Percentiles rank a stretch among this genome's conserved stretches.
Conservation (phyloP, 2,797 vertebrate species). For the Rhincodon typus region DNA sequence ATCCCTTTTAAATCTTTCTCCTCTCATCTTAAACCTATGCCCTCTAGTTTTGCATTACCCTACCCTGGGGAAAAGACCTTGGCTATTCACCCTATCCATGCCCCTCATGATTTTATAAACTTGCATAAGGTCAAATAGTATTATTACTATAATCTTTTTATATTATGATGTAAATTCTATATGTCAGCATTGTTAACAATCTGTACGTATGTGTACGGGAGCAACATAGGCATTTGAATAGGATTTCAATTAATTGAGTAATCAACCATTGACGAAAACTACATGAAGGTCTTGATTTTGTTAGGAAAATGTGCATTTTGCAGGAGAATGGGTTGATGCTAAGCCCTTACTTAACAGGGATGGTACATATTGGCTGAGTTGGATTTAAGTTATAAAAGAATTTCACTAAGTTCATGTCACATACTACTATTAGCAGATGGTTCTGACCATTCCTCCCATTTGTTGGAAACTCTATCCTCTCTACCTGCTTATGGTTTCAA, state of each 20-base stretch:
- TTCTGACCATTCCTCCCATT: not conserved
- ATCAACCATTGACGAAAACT: not conserved
- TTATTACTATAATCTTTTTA: not conserved
- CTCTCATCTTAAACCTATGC: too few species aligned
- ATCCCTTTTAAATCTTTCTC: too few species aligned
- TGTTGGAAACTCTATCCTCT: not conserved
- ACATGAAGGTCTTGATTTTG: not conserved
- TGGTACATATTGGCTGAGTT: not conserved
- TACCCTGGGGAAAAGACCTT: too few species aligned
- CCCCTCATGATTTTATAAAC: too few species aligned
- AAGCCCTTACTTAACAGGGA: not conserved
- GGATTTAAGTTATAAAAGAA: not conserved
- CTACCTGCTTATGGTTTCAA: not conserved
- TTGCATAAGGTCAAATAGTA: too few species aligned
- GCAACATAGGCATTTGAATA: not conserved
- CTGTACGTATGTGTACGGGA: not conserved
- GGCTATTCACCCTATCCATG: too few species aligned
- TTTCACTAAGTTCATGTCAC: not conserved
- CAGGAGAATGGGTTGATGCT: too few species aligned
- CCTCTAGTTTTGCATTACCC: too few species aligned
- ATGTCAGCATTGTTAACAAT: too few species aligned
- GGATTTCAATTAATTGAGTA: not conserved
- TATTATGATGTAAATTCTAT: not conserved
- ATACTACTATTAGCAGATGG: not conserved
- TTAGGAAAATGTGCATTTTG: not conserved